These are phyloP conservation scores for Crotalus horridus DNA, from an alignment of 2,113 vertebrate species.

Conservation along the genomic window DNA sequence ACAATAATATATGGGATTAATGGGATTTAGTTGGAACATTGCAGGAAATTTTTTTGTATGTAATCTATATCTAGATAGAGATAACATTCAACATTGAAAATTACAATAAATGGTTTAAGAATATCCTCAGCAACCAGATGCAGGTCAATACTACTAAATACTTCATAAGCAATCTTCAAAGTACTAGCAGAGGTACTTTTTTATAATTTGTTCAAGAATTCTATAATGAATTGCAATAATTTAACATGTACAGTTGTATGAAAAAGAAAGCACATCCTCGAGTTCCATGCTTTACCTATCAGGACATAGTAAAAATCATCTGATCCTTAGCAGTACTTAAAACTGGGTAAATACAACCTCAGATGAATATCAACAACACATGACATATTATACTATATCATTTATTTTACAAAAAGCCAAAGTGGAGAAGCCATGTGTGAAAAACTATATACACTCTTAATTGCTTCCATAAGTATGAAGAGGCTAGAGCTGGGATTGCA, in stretches of 20 bases:
- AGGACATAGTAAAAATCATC: background rate
- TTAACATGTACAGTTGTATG: background rate
- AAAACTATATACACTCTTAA: background rate
- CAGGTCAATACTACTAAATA: background rate
- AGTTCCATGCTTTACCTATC: background rate
- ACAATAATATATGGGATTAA: background rate
- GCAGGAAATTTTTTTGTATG: background rate
- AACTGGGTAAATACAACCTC: background rate
- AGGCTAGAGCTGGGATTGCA: background rate
- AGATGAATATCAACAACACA: background rate
- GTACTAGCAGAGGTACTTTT: background rate
- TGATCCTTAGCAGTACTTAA: background rate
- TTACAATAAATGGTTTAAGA: background rate
- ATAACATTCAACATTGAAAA: background rate
- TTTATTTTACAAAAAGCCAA: background rate
- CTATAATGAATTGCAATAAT: background rate
- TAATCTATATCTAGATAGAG: background rate
- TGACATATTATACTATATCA: background rate
- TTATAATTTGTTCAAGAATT: background rate
- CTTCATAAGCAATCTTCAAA: background rate
- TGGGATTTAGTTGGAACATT: background rate
- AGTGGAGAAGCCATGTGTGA: background rate
- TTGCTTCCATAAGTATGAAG: background rate
- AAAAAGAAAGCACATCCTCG: background rate
- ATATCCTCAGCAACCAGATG: background rate